Evolutionary conservation across 2,113 vertebrate species (phyloP).

Genomic region (Microcebus jonahi): DNA sequence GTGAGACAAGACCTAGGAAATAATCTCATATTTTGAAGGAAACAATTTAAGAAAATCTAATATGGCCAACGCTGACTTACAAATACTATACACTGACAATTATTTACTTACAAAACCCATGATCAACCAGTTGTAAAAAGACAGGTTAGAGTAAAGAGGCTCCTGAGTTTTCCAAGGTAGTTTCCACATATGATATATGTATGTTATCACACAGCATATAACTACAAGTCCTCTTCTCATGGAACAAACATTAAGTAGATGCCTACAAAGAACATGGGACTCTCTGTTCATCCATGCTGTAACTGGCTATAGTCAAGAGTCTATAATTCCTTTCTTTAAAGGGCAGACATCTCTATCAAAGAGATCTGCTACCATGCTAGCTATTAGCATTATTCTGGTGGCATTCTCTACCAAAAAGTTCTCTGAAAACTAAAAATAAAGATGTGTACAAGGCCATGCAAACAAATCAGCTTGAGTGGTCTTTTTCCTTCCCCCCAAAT

Average conservation of each 20-base stretch:
- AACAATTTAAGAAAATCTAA: constrained; percentile 12
- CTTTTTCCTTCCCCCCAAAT: not conserved
- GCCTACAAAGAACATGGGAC: not conserved
- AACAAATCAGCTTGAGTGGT: not conserved
- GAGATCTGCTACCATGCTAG: not conserved
- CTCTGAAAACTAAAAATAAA: constrained; percentile 40
- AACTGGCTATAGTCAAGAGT: not conserved
- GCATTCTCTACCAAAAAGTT: not conserved
- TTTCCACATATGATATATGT: not conserved
- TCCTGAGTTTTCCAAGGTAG: not conserved
- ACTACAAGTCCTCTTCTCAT: not conserved
- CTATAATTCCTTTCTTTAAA: not conserved
- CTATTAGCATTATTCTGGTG: not conserved
- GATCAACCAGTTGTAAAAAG: not conserved
- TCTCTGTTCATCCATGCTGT: not conserved
- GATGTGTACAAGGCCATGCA: constrained; percentile 15
- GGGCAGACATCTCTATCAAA: not conserved
- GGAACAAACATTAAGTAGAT: not conserved
- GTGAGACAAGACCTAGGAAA: not conserved
- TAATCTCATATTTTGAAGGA: not conserved
- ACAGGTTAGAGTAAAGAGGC: not conserved
- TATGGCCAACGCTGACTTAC: not conserved
- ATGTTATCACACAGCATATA: not conserved
- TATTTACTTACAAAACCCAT: constrained; percentile 14
- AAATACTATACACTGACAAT: not conserved